A percentile compares a stretch with the other conserved stretches of the same genome.
phyloP scores from a whole-genome alignment of 2,797 vertebrate species.

The Numenius phaeopus region DNA sequence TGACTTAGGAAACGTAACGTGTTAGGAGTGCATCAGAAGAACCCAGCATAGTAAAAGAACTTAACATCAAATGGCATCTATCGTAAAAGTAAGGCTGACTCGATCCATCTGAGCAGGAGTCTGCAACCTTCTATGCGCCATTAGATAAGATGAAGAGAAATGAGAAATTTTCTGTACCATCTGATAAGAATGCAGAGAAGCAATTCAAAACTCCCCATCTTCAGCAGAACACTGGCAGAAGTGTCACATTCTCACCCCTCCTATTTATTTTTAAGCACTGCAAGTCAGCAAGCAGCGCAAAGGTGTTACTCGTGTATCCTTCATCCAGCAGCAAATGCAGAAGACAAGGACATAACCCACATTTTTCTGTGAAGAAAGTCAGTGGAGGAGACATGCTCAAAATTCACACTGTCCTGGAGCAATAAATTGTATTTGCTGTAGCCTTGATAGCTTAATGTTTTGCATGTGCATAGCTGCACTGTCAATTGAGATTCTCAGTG shows the following conservation, averaged over 20 bases:
- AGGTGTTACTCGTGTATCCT: slow-evolving; percentile 1
- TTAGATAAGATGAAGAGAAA: not conserved
- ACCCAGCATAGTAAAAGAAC: not conserved
- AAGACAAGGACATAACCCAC: slow-evolving; percentile 10
- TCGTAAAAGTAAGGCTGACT: not conserved
- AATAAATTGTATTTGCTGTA: not conserved
- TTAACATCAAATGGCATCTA: not conserved
- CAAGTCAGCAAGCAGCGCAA: slow-evolving; percentile 29
- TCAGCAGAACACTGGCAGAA: not conserved
- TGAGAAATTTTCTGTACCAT: not conserved
- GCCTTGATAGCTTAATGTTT: not conserved
- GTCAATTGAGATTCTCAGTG: not conserved
- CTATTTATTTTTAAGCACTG: slow-evolving; percentile 57
- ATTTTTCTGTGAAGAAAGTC: not conserved
- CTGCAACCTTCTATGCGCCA: not conserved
- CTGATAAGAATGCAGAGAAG: not conserved
- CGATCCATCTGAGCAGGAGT: not conserved
- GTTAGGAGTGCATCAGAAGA: not conserved
- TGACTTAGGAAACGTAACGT: not conserved
- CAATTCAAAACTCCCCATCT: not conserved
- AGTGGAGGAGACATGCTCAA: not conserved
- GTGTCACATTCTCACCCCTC: not conserved
- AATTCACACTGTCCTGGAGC: not conserved
- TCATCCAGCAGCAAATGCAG: not conserved
- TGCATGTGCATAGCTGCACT: not conserved